phyloP scores from a whole-genome alignment of 1,140 invertebrate genomes.

The Eciton burchellii region DNA sequence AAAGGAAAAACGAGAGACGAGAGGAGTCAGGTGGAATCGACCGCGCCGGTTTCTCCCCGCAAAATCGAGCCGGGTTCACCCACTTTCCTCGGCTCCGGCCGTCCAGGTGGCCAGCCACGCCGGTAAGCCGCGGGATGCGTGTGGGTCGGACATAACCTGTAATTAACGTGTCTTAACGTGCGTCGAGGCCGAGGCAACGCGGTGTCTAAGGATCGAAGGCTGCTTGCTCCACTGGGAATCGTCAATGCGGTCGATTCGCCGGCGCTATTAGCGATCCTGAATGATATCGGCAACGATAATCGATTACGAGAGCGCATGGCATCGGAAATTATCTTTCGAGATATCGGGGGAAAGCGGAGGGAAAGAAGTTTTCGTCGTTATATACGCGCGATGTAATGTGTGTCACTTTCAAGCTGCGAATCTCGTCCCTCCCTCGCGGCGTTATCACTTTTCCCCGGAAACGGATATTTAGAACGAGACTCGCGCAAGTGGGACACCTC shows the following conservation, averaged over 20 bases:
- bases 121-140: constrained; percentile 67
- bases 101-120: constrained; percentile 63
- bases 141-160: constrained; percentile 70
- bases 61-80: constrained; percentile 77
- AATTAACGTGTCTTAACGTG: constrained; percentile 73
- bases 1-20: constrained; percentile 18
- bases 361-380: too few species aligned
- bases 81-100: constrained; percentile 74
- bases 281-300: constrained; percentile 2
- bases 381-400: too few species aligned
- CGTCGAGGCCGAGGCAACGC: constrained; percentile 70
- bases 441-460: not conserved
- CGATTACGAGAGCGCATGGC: not conserved
- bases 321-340: too few species aligned
- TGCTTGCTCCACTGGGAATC: constrained; percentile 48
- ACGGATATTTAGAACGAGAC: not conserved
- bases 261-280: not conserved
- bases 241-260: constrained; percentile 14
- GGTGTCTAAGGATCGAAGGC: constrained; percentile 63
- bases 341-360: too few species aligned
- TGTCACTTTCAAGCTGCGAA: too few species aligned
- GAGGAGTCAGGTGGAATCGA: constrained; percentile 51
- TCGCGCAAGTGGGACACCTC: not conserved
- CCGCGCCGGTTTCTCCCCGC: constrained; percentile 67
- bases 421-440: too few species aligned